Percentiles rank a stretch among this genome's conserved stretches.
These are phyloP conservation scores for Tethea ocularis DNA, from an alignment of 2,888 invertebrate genomes.

Conservation along the genomic window DNA sequence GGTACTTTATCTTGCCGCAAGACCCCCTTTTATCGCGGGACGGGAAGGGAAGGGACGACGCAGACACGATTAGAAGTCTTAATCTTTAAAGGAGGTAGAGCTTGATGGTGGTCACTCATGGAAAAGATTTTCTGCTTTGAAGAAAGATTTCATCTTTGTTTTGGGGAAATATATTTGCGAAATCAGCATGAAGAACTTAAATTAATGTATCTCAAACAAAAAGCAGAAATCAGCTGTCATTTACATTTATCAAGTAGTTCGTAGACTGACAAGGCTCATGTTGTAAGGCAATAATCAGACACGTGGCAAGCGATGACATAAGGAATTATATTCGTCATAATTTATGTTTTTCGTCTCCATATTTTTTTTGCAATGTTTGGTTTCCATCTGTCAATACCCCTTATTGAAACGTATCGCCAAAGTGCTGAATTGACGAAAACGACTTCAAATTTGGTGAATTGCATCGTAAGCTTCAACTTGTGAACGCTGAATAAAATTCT, in stretches of 20 bases:
- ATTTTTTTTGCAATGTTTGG: constrained; percentile 9
- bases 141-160: not conserved
- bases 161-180: not conserved
- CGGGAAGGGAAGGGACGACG: constrained; percentile 51
- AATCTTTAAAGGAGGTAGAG: constrained; percentile 62
- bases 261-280: constrained; percentile 7
- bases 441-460: constrained; percentile 5
- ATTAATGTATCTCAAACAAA: not conserved
- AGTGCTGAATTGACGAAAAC: constrained; percentile 2
- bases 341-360: constrained; percentile 16
- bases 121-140: constrained; percentile 31
- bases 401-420: not conserved
- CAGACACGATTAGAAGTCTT: constrained; percentile 71
- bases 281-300: constrained; percentile 32
- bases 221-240: not conserved
- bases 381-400: not conserved
- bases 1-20: constrained; percentile 77
- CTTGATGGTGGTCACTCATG: constrained; percentile 39
- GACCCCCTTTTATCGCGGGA: constrained; percentile 58
- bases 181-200: not conserved
- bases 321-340: constrained; percentile 26
- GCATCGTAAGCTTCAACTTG: constrained; percentile 16
- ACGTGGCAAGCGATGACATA: constrained; percentile 48
- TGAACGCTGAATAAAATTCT: constrained; percentile 53
- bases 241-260: not conserved